These are phyloP conservation scores for Dolichopus griseipennis DNA, from an alignment of 2,888 invertebrate species.

Conservation along the genomic window DNA sequence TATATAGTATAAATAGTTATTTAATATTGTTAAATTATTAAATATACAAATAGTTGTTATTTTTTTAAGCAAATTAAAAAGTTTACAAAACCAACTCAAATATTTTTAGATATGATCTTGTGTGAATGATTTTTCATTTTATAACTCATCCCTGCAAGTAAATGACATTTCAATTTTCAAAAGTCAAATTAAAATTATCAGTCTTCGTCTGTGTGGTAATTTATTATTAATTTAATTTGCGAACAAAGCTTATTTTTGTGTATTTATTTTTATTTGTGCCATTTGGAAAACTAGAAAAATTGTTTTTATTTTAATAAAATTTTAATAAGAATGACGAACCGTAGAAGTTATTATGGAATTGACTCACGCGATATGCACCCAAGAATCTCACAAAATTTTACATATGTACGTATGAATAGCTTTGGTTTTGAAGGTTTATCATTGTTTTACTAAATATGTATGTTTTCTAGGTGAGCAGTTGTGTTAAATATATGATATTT, in stretches of 20 bases:
- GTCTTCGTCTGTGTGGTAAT: background rate
- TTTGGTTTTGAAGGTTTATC: slow-evolving; percentile 19
- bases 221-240: background rate
- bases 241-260: background rate
- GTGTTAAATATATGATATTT: slow-evolving; percentile 43
- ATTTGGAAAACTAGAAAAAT: background rate
- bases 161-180: background rate
- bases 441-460: slow-evolving; percentile 40
- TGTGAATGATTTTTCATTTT: too few relatives aligned
- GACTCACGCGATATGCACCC: slow-evolving; percentile 30
- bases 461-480: slow-evolving; percentile 30
- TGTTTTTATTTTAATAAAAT: background rate
- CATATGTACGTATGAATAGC: slow-evolving; percentile 31
- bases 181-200: background rate
- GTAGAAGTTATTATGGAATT: slow-evolving; percentile 18
- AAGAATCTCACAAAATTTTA: slow-evolving; percentile 39
- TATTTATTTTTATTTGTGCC: background rate
- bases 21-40: too few relatives aligned
- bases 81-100: too few relatives aligned
- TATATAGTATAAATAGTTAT: too few relatives aligned
- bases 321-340: slow-evolving; percentile 19
- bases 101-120: too few relatives aligned
- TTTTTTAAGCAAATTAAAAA: too few relatives aligned
- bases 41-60: too few relatives aligned
- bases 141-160: background rate